Evolutionary conservation across 2,888 invertebrate species (phyloP).

Genomic region (Boloria selene): DNA sequence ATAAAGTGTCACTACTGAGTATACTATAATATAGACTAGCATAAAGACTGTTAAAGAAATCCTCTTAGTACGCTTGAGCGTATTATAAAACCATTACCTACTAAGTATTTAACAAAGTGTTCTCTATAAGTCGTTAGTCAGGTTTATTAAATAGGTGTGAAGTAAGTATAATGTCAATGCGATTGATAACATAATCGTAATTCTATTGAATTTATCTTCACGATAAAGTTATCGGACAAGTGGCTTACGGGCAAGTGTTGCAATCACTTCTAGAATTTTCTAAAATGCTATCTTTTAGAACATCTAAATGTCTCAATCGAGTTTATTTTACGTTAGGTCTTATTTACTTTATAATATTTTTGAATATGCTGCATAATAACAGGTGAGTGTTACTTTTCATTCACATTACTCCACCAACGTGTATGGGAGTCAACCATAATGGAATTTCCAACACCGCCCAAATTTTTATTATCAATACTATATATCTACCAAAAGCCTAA

Average conservation of each 20-base stretch:
- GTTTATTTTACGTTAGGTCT: slow-evolving; percentile 49
- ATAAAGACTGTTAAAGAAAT: too few species aligned
- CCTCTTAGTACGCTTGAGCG: too few species aligned
- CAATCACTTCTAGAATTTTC: slow-evolving; percentile 55
- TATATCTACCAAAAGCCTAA: too few species aligned
- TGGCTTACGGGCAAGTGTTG: slow-evolving; percentile 29
- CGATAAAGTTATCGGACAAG: slow-evolving; percentile 38
- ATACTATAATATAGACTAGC: too few species aligned
- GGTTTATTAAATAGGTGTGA: slow-evolving; percentile 12
- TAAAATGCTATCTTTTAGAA: slow-evolving; percentile 51
- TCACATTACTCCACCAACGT: neutral
- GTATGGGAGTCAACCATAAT: neutral
- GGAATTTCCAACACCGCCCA: too few species aligned
- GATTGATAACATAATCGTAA: slow-evolving; percentile 32
- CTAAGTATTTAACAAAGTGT: too few species aligned
- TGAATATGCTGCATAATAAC: slow-evolving; percentile 41
- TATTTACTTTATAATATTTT: slow-evolving; percentile 46
- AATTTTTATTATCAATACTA: too few species aligned
- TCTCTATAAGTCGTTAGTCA: neutral
- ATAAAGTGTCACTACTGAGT: too few species aligned
- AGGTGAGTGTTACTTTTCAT: slow-evolving; percentile 49
- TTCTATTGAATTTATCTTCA: slow-evolving; percentile 37
- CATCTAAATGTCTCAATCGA: slow-evolving; percentile 51
- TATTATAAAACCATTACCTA: too few species aligned
- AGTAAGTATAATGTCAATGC: slow-evolving; percentile 8